These are phyloP conservation scores for Sebastes nivosus DNA, from an alignment of 2,797 vertebrate genomes.

Conservation along the genomic window DNA sequence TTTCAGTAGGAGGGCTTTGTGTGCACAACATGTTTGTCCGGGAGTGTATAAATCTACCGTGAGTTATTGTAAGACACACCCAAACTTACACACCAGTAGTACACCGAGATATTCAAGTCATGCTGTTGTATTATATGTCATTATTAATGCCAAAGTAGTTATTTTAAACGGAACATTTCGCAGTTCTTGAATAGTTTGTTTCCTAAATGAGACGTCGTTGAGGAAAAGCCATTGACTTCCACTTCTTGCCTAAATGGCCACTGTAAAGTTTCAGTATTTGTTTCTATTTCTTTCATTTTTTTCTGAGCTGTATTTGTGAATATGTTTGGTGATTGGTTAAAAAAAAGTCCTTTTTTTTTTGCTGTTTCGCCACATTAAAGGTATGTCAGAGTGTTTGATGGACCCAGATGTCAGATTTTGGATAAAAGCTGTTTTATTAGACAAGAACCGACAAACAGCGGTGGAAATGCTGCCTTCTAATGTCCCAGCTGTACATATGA, in stretches of 20 bases:
- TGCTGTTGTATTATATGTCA: background rate
- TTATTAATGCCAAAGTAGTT: background rate
- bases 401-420: background rate
- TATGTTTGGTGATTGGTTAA: background rate
- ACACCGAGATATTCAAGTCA: background rate
- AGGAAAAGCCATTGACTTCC: background rate
- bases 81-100: background rate
- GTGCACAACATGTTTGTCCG: slow-evolving; percentile 44
- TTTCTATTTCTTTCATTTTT: background rate
- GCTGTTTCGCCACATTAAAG: background rate
- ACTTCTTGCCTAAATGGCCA: background rate
- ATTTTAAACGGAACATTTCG: background rate
- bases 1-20: slow-evolving; percentile 30
- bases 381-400: background rate
- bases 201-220: background rate
- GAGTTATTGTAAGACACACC: slow-evolving; percentile 50
- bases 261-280: background rate
- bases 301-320: slow-evolving; percentile 2
- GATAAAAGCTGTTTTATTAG: slow-evolving; percentile 1
- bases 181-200: background rate
- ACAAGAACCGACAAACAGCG: background rate
- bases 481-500: background rate
- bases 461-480: background rate
- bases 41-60: slow-evolving; percentile 38
- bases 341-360: background rate